phyloP scores from a whole-genome alignment of 2,113 vertebrate species.

The Melanotaenia duboulayi region DNA sequence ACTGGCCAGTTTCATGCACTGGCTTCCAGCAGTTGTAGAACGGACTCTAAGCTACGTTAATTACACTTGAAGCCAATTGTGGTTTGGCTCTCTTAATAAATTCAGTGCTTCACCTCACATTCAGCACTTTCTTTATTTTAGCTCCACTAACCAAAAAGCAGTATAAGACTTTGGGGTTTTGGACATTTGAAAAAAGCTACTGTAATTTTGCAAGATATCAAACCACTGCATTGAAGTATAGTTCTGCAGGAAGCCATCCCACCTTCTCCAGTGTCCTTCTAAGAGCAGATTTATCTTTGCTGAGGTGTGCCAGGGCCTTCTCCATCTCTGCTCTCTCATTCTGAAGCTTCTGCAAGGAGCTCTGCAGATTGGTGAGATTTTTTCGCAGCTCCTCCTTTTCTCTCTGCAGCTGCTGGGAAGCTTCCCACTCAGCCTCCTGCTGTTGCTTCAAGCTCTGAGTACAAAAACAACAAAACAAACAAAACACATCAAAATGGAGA shows the following conservation, averaged over 20 bases:
- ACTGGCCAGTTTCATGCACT: slow-evolving; percentile 34
- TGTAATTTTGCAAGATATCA: no score
- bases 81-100: slow-evolving; percentile 54
- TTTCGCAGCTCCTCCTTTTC: slow-evolving; percentile 70
- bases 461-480: slow-evolving; percentile 10
- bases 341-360: slow-evolving; percentile 68
- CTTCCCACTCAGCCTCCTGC: slow-evolving; percentile 60
- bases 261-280: slow-evolving; percentile 83
- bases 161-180: slow-evolving; percentile 26
- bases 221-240: not conserved
- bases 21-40: slow-evolving; percentile 60
- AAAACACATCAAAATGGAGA: slow-evolving; percentile 22
- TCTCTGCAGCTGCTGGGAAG: slow-evolving; percentile 57
- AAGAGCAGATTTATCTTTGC: slow-evolving; percentile 79
- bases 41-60: slow-evolving; percentile 59
- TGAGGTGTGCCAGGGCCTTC: slow-evolving; percentile 61
- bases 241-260: slow-evolving; percentile 12
- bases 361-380: slow-evolving; percentile 62
- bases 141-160: slow-evolving; percentile 39
- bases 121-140: slow-evolving; percentile 39
- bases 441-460: slow-evolving; percentile 70
- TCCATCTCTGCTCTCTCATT: slow-evolving; percentile 77
- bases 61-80: slow-evolving; percentile 59
- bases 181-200: not conserved
- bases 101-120: slow-evolving; percentile 49